A percentile compares a stretch with the other conserved stretches of the same genome.
Conservation (phyloP, 37 sponge, comb jelly and placozoan species). For the Lycopodina hypogea region DNA sequence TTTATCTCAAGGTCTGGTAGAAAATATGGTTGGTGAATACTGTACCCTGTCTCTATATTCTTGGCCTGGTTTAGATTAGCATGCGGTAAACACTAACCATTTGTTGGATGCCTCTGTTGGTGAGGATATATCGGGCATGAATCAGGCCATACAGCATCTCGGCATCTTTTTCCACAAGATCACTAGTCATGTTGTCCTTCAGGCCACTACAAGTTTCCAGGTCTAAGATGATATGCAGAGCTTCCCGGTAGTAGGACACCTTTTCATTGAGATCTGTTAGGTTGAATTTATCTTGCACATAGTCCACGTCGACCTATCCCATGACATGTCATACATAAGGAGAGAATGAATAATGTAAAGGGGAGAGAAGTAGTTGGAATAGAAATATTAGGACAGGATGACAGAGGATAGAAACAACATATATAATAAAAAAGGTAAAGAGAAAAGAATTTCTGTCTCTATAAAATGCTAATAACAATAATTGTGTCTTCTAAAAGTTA, state of each 20-base stretch:
- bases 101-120: conserved; percentile 94
- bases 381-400: too few species aligned
- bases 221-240: conserved; percentile 96
- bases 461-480: too few species aligned
- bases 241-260: conserved; percentile 97
- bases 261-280: conserved; percentile 94
- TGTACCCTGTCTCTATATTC: too few species aligned
- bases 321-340: neutral
- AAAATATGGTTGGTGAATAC: too few species aligned
- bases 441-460: too few species aligned
- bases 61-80: too few species aligned
- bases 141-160: conserved; percentile 98
- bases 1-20: neutral
- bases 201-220: conserved; percentile 95
- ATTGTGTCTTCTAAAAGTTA: too few species aligned
- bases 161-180: conserved; percentile 97
- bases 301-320: conserved; percentile 92
- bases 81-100: too few species aligned
- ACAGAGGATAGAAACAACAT: too few species aligned
- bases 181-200: conserved; percentile 93
- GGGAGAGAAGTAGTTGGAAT: too few species aligned
- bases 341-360: too few species aligned
- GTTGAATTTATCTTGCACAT: conserved; percentile 98
- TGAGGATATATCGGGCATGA: conserved; percentile 95
- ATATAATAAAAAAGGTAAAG: too few species aligned